Conservation (phyloP, 2,113 vertebrate species). For the Malaclemys terrapin region DNA sequence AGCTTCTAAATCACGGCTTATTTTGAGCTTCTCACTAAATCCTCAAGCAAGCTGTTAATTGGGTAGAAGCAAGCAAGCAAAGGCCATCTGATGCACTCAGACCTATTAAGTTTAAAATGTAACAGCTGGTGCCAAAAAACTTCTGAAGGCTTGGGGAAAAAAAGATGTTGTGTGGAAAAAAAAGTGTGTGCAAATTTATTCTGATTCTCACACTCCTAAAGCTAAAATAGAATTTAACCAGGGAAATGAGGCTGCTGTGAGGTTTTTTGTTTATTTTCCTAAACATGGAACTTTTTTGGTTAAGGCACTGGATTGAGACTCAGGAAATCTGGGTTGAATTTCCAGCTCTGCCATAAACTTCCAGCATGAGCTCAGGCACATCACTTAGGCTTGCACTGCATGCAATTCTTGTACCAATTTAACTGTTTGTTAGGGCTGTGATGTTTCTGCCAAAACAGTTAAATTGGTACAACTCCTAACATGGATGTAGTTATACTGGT, state of each 20-base stretch:
- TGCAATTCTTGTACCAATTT: neutral
- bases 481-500: fast-evolving
- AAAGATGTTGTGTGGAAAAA: slow-evolving; percentile 49
- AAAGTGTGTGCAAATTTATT: slow-evolving; percentile 77
- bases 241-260: neutral
- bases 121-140: slow-evolving; percentile 82
- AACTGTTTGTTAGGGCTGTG: neutral
- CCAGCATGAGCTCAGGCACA: neutral
- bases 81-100: slow-evolving; percentile 73
- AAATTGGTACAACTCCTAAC: neutral
- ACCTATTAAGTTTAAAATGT: slow-evolving; percentile 80
- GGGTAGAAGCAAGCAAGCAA: slow-evolving; percentile 81
- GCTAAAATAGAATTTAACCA: slow-evolving; percentile 4
- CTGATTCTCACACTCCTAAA: slow-evolving; percentile 38
- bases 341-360: neutral
- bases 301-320: neutral
- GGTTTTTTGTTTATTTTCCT: neutral
- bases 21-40: slow-evolving; percentile 80
- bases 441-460: neutral
- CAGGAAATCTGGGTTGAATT: neutral
- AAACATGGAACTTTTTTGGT: neutral
- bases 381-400: neutral
- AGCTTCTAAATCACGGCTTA: slow-evolving; percentile 72
- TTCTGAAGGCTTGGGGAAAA: slow-evolving; percentile 66
- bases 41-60: slow-evolving; percentile 85